Base-by-base conservation (phyloP, 2,797 vertebrate species). In the Neopelma chrysocephalum region DNA sequence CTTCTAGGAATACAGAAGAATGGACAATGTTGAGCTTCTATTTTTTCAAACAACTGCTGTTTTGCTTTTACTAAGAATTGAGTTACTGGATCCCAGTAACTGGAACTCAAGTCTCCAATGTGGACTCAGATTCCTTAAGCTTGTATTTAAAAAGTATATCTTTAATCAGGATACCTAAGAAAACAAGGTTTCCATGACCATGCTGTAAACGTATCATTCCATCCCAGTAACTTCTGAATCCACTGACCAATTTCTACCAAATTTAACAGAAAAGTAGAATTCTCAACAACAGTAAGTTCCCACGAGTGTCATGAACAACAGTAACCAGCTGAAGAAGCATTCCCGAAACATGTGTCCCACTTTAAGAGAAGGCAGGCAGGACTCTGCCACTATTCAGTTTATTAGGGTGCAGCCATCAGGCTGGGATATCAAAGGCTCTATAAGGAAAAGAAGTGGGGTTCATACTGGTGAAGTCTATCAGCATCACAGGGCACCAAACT, bases 301-400 rank as follows among this genome's bases (percentile, higher is more conserved):
- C 56, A 13, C 20, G 64, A 48, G 27, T 34, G 32, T n/a, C 31
- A 65, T 1, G 9, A 72, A 43, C 11, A 29, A 9, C 3, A 69
- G n/a, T 21, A 61, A 76, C 8, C 19, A 68, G 19, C 7, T 17
- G 5, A 26, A 62, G 68, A 82, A 62, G 29, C 1, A 1, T 22
- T 19, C 29, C 18, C 27, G 25, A 40, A 34, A 36, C 0, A 0
- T 2, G 19, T 34, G 20, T 23, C 22, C 43, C 22, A 21, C 18
- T 34, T 11, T 6, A 16, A 42, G 23, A 22, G 8, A 60, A 81
- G 72, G 68, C 15, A 69, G 38, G 36, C 29, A 89, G 54, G 48
- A 47, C 38, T 40, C n/a, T 32, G 34, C 9, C 32, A 48, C 62
- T 42, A 6, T 43, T 50, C 66, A 54, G 31, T 56, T 53, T 38